Evolutionary conservation across 2,797 vertebrate genomes (phyloP).

Genomic region (Vireo griseus): DNA sequence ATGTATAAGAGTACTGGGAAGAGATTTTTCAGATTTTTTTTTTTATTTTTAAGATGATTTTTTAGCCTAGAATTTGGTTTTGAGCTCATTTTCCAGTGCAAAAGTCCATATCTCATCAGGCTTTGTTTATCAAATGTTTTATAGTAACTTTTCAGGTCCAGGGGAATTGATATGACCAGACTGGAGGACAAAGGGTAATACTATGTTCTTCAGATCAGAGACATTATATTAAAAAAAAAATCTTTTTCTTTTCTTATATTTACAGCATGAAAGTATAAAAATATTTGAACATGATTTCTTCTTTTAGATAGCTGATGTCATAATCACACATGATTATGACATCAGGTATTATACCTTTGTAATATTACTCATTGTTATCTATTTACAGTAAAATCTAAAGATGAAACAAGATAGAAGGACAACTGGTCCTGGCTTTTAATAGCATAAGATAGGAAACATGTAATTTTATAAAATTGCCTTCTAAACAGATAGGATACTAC

Average conservation of each 20-base stretch:
- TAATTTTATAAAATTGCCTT: not conserved
- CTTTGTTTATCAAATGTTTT: not conserved
- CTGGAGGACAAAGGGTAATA: not conserved
- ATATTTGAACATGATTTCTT: not conserved
- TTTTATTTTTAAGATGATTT: fast-evolving
- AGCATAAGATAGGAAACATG: not conserved
- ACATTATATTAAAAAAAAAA: not conserved
- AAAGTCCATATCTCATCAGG: not conserved
- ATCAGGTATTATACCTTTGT: not conserved
- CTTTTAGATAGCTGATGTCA: not conserved
- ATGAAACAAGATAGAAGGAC: not conserved
- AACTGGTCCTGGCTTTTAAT: not conserved
- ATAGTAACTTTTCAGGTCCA: not conserved
- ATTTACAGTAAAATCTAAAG: not conserved
- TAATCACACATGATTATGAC: not conserved
- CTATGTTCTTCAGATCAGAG: not conserved
- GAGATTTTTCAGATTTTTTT: not conserved
- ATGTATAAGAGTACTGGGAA: not conserved
- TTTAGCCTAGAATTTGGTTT: not conserved
- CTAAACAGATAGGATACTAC: not conserved
- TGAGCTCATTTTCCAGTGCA: not conserved
- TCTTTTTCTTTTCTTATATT: not conserved
- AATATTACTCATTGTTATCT: not conserved
- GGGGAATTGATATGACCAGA: not conserved
- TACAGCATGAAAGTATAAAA: not conserved